phyloP scores from a whole-genome alignment of 2,888 invertebrate species.

The Antheraea yamamai region DNA sequence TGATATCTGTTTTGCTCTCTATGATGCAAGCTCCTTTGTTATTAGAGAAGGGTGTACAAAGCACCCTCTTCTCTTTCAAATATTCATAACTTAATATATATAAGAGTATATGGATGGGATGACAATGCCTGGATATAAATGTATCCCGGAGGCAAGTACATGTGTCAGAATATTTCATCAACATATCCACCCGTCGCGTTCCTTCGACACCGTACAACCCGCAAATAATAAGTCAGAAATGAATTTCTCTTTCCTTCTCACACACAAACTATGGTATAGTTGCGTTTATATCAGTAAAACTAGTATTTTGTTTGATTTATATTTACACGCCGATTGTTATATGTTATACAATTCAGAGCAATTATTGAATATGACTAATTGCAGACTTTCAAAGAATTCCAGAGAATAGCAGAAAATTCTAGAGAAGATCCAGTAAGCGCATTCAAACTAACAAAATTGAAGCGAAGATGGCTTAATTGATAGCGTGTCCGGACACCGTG shows the following conservation, averaged over 20 bases:
- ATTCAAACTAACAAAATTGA: too few species aligned
- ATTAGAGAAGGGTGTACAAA: background rate
- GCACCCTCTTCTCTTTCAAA: background rate
- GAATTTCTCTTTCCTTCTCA: constrained; percentile 45
- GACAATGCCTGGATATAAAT: constrained; percentile 8
- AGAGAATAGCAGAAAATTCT: too few species aligned
- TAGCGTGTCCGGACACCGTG: too few species aligned
- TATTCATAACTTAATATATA: background rate
- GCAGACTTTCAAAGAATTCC: too few species aligned
- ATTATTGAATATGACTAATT: too few species aligned
- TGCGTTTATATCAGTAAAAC: background rate
- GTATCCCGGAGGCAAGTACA: background rate
- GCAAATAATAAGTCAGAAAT: constrained; percentile 48
- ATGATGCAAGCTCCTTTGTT: background rate
- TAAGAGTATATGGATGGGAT: background rate
- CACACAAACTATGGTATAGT: constrained; percentile 22
- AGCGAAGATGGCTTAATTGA: too few species aligned
- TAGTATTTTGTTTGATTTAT: background rate
- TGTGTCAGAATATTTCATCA: constrained; percentile 18
- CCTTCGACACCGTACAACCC: constrained; percentile 12
- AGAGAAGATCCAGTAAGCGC: too few species aligned
- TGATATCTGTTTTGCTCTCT: too few species aligned
- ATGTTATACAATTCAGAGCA: too few species aligned
- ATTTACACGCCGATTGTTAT: background rate
- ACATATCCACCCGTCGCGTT: background rate